phyloP scores from a whole-genome alignment of 2,113 vertebrate genomes.

The Talpa occidentalis region DNA sequence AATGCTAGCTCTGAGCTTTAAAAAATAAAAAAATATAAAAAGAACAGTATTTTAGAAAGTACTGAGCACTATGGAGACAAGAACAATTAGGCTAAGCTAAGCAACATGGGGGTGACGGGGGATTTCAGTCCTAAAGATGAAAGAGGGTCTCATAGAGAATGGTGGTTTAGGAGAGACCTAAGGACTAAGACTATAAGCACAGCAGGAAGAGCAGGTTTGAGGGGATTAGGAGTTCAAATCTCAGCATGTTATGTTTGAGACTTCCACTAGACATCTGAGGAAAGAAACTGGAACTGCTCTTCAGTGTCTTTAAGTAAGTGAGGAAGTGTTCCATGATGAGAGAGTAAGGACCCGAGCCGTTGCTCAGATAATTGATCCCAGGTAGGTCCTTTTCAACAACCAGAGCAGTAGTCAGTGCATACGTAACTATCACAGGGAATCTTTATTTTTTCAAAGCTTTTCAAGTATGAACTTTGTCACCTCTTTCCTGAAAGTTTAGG shows the following conservation, averaged over 20 bases:
- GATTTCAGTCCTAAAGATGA: background rate
- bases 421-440: accelerated
- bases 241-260: background rate
- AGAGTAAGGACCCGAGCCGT: background rate
- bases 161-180: background rate
- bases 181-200: background rate
- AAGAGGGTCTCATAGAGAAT: background rate
- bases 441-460: background rate
- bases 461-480: background rate
- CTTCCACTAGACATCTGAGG: accelerated
- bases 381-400: background rate
- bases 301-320: background rate
- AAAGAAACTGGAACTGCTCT: background rate
- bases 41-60: background rate
- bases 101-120: no score
- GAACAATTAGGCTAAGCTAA: no score
- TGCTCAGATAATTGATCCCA: background rate
- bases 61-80: background rate
- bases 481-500: background rate
- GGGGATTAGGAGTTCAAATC: background rate
- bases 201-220: background rate
- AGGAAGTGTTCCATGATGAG: background rate
- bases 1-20: no score
- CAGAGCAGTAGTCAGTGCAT: no score
- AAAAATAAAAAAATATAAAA: no score